A percentile compares a stretch with the other conserved stretches of the same genome.
Conservation (phyloP, 2,113 vertebrate species). For the Xiphias gladius region DNA sequence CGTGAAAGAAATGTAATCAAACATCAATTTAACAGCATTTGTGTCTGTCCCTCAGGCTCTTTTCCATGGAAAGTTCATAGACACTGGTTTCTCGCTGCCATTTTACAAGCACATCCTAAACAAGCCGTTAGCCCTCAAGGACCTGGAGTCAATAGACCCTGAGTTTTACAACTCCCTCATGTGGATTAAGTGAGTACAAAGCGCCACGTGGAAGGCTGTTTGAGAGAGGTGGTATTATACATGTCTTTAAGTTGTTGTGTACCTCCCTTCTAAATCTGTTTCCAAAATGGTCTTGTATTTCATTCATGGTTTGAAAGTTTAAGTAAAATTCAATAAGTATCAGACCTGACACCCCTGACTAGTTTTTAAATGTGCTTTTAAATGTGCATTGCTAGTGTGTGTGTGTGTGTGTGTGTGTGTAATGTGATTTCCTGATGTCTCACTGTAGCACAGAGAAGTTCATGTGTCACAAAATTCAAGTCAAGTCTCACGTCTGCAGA, state of each 20-base stretch:
- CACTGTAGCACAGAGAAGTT: too few relatives aligned
- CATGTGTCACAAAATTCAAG: too few relatives aligned
- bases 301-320: too few relatives aligned
- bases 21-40: not conserved
- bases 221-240: not conserved
- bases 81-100: slow-evolving; percentile 97
- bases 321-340: too few relatives aligned
- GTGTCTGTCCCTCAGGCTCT: slow-evolving; percentile 86
- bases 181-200: slow-evolving; percentile 96
- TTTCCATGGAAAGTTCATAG: slow-evolving; percentile 98
- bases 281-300: too few relatives aligned
- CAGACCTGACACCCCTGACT: too few relatives aligned
- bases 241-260: not conserved
- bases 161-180: slow-evolving; percentile 99
- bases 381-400: too few relatives aligned
- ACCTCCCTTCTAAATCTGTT: too few relatives aligned
- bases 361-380: not conserved
- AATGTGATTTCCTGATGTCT: too few relatives aligned
- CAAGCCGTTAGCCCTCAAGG: slow-evolving; percentile 94
- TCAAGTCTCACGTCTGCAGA: not conserved
- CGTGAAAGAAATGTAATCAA: not conserved
- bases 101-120: slow-evolving; percentile 98
- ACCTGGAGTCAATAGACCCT: slow-evolving; percentile 97
- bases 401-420: too few relatives aligned
- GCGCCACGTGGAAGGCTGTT: not conserved